Percentiles rank a stretch among this genome's conserved stretches.
These are phyloP conservation scores for Cygnus buccinator DNA, from an alignment of 2,113 vertebrate species.

Conservation along the genomic window DNA sequence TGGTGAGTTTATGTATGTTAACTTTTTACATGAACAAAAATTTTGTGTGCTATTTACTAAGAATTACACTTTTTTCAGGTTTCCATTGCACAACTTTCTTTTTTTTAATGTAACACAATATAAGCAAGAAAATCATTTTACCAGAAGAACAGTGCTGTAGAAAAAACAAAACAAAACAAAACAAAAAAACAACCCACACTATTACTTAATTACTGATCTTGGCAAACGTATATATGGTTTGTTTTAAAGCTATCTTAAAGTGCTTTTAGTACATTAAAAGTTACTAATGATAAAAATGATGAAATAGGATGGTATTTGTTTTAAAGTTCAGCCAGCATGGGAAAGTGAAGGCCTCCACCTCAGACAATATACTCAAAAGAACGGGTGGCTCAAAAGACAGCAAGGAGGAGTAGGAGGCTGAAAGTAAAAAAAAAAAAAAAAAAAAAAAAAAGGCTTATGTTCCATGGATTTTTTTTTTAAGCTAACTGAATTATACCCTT, in stretches of 20 bases:
- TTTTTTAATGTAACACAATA: neutral
- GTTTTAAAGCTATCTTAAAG: constrained; percentile 40
- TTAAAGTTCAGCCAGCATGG: constrained; percentile 46
- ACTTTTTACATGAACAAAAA: neutral
- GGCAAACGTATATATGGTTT: neutral
- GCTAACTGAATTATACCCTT: constrained; percentile 68
- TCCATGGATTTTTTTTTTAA: constrained; percentile 18
- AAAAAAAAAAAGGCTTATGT: constrained; percentile 36
- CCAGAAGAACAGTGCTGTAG: neutral
- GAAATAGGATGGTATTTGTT: constrained; percentile 49
- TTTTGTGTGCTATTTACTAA: neutral
- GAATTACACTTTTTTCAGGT: neutral
- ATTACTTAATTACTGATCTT: neutral
- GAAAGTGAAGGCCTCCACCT: constrained; percentile 15
- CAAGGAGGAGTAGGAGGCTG: constrained; percentile 34
- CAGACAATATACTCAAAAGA: constrained; percentile 26
- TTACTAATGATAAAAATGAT: constrained; percentile 44
- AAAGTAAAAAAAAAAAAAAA: neutral
- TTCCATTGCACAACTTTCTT: neutral
- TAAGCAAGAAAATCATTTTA: neutral
- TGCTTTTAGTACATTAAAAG: constrained; percentile 51
- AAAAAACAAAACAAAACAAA: neutral
- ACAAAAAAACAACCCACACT: neutral
- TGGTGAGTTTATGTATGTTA: neutral
- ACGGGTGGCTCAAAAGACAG: constrained; percentile 9